phyloP scores from a whole-genome alignment of 2,797 vertebrate genomes.

The Poecilia velifera region DNA sequence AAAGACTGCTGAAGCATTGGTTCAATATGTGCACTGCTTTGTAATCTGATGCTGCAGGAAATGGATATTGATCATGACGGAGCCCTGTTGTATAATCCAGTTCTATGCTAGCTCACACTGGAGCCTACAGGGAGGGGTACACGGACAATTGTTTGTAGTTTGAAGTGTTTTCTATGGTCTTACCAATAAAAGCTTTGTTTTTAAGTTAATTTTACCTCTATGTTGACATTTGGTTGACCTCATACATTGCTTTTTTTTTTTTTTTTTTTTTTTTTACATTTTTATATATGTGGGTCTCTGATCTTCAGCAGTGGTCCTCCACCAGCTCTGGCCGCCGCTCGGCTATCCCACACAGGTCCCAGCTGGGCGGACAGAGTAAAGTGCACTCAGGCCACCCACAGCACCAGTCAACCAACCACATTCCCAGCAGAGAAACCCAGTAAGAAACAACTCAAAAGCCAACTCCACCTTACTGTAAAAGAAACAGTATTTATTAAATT shows the following conservation, averaged over 20 bases:
- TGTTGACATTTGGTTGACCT: constrained; percentile 26
- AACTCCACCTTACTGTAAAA: constrained; percentile 1
- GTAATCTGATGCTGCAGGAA: constrained; percentile 83
- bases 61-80: constrained; percentile 79
- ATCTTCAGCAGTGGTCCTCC: constrained; percentile 83
- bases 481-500: background rate
- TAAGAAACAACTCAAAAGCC: constrained; percentile 47
- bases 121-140: constrained; percentile 40
- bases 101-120: constrained; percentile 49
- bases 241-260: constrained; percentile 8
- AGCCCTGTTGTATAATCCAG: constrained; percentile 64
- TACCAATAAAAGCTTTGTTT: constrained; percentile 13
- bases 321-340: constrained; percentile 81
- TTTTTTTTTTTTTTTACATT: background rate
- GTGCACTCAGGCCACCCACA: constrained; percentile 83
- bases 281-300: constrained; percentile 23
- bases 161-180: constrained; percentile 23
- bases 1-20: constrained; percentile 81
- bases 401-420: constrained; percentile 60
- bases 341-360: constrained; percentile 88
- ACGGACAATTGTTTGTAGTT: constrained; percentile 27
- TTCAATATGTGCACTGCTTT: constrained; percentile 79
- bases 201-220: constrained; percentile 4
- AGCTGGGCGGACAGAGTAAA: constrained; percentile 98
- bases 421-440: constrained; percentile 80